Evolutionary conservation across 1,140 invertebrate genomes (phyloP).

Genomic region (Mylabris phalerata): DNA sequence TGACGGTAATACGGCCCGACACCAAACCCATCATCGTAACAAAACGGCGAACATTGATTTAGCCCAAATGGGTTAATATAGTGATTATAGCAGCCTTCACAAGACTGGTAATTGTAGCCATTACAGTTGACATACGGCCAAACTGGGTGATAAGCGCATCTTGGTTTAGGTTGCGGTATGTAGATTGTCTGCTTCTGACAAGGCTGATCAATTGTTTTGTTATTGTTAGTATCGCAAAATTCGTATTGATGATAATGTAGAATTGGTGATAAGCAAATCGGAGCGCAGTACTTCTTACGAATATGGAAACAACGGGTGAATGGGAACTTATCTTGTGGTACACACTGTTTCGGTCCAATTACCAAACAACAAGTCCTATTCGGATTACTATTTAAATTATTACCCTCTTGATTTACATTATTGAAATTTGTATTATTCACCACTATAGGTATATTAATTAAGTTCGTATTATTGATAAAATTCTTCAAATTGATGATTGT

Average conservation of each 20-base stretch:
- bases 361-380: conserved; percentile 24
- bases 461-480: conserved; percentile 36
- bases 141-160: conserved; percentile 30
- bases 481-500: conserved; percentile 38
- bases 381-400: too few species aligned
- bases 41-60: conserved; percentile 21
- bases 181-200: conserved; percentile 34
- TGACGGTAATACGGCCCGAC: conserved; percentile 28
- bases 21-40: conserved; percentile 30
- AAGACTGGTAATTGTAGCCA: conserved; percentile 18
- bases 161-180: conserved; percentile 38
- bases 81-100: conserved; percentile 36
- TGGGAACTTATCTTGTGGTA: conserved; percentile 20
- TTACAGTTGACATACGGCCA: conserved; percentile 40
- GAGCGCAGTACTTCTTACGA: conserved; percentile 30
- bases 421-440: conserved; percentile 36
- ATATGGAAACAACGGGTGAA: conserved; percentile 34
- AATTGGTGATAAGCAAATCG: conserved; percentile 30
- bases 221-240: conserved; percentile 25
- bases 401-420: conserved; percentile 25
- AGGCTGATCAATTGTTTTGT: conserved; percentile 1
- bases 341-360: conserved; percentile 35
- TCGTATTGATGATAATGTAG: conserved; percentile 33
- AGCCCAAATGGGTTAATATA: conserved; percentile 16
- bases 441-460: conserved; percentile 35